Percentiles rank a stretch among this genome's conserved stretches.
Conservation (phyloP, 2,888 invertebrate species). For the Habrosyne pyritoides region DNA sequence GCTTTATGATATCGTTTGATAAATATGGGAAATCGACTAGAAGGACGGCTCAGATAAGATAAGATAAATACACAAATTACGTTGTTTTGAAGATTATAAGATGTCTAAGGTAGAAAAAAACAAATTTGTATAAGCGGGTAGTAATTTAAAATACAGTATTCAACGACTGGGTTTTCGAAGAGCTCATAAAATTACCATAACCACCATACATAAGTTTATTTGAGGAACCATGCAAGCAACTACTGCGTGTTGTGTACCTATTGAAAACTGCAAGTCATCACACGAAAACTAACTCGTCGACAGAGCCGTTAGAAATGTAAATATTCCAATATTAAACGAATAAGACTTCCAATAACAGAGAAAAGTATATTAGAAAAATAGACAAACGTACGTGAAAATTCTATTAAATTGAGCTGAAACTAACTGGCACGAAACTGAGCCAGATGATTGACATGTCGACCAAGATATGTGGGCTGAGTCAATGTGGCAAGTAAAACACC, state of each 20-base stretch:
- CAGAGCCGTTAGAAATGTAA: slow-evolving; percentile 3
- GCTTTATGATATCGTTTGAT: slow-evolving; percentile 26
- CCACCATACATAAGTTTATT: slow-evolving; percentile 27
- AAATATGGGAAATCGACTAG: slow-evolving; percentile 44
- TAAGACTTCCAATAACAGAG: no score
- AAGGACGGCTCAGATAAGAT: slow-evolving; percentile 60
- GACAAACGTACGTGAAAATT: not conserved
- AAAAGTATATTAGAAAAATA: not conserved
- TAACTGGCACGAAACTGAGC: slow-evolving; percentile 16
- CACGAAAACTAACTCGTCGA: slow-evolving; percentile 10
- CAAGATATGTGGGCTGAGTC: not conserved
- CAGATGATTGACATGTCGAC: slow-evolving; percentile 16
- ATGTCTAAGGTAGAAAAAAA: not conserved
- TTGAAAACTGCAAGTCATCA: slow-evolving; percentile 46
- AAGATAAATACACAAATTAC: slow-evolving; percentile 32
- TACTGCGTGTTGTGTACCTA: slow-evolving; percentile 30
- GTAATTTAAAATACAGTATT: slow-evolving; percentile 3
- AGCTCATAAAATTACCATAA: slow-evolving; percentile 36
- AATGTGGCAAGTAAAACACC: slow-evolving; percentile 18
- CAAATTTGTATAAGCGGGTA: not conserved
- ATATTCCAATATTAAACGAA: not conserved
- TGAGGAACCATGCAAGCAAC: slow-evolving; percentile 20
- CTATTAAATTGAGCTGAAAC: not conserved
- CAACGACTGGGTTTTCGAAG: slow-evolving; percentile 14
- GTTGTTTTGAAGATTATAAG: slow-evolving; percentile 13